Evolutionary conservation across 2,888 invertebrate genomes (phyloP).

Genomic region (Toxonevra muliebris): DNA sequence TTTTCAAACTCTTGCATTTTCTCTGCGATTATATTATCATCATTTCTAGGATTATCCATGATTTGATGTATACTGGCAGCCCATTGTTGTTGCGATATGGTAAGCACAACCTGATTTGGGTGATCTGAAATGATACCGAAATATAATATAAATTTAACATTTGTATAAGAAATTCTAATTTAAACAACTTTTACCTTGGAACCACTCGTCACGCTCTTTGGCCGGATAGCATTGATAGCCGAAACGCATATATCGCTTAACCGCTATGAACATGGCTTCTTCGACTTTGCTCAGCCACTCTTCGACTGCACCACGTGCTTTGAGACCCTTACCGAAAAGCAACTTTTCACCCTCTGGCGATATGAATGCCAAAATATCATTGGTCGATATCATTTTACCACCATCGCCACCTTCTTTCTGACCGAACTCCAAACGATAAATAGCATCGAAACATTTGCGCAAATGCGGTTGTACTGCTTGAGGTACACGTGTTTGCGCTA

Average conservation of each 20-base stretch:
- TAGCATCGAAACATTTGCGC: slow-evolving; percentile 89
- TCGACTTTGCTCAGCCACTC: slow-evolving; percentile 93
- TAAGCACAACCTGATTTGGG: slow-evolving; percentile 75
- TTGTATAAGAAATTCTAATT: background rate
- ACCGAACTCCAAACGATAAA: slow-evolving; percentile 80
- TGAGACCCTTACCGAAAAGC: slow-evolving; percentile 79
- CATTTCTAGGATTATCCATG: slow-evolving; percentile 58
- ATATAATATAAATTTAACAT: background rate
- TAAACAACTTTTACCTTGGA: slow-evolving; percentile 60
- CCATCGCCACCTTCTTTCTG: slow-evolving; percentile 70
- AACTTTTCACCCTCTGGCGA: slow-evolving; percentile 90
- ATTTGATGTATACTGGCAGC: slow-evolving; percentile 80
- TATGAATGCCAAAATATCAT: slow-evolving; percentile 88
- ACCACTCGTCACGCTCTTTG: slow-evolving; percentile 77
- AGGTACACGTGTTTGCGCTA: slow-evolving; percentile 90
- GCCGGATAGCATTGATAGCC: slow-evolving; percentile 75
- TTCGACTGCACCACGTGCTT: slow-evolving; percentile 90
- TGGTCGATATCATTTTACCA: slow-evolving; percentile 72
- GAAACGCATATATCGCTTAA: slow-evolving; percentile 78
- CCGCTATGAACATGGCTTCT: slow-evolving; percentile 84
- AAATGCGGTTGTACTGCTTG: slow-evolving; percentile 90
- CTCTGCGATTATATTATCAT: slow-evolving; percentile 66
- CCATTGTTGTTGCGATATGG: slow-evolving; percentile 93
- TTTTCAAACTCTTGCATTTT: slow-evolving; percentile 75
- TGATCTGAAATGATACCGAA: slow-evolving; percentile 46